A percentile compares a stretch with the other conserved stretches of the same genome.
Conservation (phyloP, 2,888 invertebrate species). For the Cenopis cana region DNA sequence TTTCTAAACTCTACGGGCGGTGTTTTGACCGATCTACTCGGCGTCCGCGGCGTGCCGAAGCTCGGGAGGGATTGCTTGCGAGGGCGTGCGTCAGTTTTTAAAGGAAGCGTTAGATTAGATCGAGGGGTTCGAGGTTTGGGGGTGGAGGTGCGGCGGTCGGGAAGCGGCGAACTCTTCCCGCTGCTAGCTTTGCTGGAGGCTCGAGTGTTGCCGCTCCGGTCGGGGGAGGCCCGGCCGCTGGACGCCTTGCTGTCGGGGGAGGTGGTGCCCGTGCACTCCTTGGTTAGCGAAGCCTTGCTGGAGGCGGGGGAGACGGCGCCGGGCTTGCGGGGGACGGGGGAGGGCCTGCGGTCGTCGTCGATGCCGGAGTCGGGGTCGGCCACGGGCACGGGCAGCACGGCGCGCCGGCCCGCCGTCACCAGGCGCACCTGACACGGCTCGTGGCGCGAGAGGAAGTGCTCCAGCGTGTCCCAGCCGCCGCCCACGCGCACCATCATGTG, state of each 20-base stretch:
- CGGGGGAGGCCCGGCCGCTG: constrained; percentile 65
- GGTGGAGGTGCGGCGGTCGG: constrained; percentile 64
- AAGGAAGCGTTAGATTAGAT: constrained; percentile 67
- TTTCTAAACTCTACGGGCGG: constrained; percentile 67
- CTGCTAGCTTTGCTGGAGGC: constrained; percentile 58
- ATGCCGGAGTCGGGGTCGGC: constrained; percentile 44
- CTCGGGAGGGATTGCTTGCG: constrained; percentile 75
- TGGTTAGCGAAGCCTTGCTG: constrained; percentile 60
- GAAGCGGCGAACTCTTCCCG: constrained; percentile 59
- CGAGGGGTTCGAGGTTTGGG: constrained; percentile 55
- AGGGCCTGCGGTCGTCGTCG: constrained; percentile 44
- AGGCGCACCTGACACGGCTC: constrained; percentile 92
- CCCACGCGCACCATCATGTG: constrained; percentile 98
- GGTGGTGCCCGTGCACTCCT: constrained; percentile 57
- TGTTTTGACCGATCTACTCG: constrained; percentile 63
- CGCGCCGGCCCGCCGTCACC: constrained; percentile 75
- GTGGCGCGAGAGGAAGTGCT: constrained; percentile 95
- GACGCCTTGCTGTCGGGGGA: constrained; percentile 70
- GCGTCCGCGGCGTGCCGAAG: constrained; percentile 70
- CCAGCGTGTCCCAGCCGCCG: constrained; percentile 97
- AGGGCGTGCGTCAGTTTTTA: constrained; percentile 56
- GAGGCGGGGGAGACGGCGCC: constrained; percentile 56
- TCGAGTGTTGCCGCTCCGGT: constrained; percentile 54
- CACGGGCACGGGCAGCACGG: constrained; percentile 59
- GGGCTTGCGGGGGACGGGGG: constrained; percentile 87